Evolutionary conservation across 1,140 invertebrate species (phyloP), one percentile per base, ranked within the genome.

Genomic region (Hycleus phaleratus): DNA sequence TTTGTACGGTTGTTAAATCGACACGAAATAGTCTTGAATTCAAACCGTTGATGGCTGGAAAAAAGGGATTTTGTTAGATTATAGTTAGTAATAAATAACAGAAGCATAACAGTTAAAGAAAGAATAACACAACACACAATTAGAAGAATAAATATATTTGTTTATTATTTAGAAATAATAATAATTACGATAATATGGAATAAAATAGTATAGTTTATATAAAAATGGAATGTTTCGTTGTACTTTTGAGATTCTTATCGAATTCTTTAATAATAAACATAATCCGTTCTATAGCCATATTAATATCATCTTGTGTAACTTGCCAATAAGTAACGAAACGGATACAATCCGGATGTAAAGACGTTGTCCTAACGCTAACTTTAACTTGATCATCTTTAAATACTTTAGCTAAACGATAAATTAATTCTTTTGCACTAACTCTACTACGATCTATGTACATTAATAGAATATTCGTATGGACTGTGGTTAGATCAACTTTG

Each of bases 401-500:
- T 38, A 87, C 75, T 56, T 65, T 57, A 2, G 65, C 70, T 3
- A 90, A 68, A 50, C 82, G 77, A 3, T 77, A 42, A 46, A 78
- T 71, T 55, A 91, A 81, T 12, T 81, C 71, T 46, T 58, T 65
- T 4, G 82, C 74, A 0, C 70, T 71, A 3, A 85, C 64, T 25
- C 74, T 70, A 0, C 67, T 62, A 3, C 63, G 68, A 46, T 77
- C 70, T 1, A 89, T 72, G 7, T 81, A 72, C 3, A 91, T 65
- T 60, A 89, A 78, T 10, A 93, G 69, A 53, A 94, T 93, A 68
- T 94, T 94, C 0, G 86, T 86, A 52, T 91, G 82, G 2, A 86
- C 75, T 3, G 67, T 76, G 2, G 76, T 70, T n/a, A 84, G 62
- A 63, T 91, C 81, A n/a, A 91, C 83, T 0, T 60, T 69, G 25